phyloP scores from a whole-genome alignment of 1,140 invertebrate species.

The Portunus trituberculatus region DNA sequence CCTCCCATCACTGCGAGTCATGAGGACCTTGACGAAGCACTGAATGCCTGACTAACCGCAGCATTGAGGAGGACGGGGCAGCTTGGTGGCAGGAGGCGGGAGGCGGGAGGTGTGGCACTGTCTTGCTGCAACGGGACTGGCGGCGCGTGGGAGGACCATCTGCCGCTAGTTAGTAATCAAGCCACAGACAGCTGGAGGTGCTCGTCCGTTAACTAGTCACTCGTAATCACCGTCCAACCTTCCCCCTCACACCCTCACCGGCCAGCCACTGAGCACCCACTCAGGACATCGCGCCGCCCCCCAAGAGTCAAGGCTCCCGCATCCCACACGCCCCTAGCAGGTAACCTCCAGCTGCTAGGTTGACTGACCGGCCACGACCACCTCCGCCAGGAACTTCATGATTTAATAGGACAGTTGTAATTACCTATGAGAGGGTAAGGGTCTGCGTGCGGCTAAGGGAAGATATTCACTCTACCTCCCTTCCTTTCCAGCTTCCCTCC shows the following conservation, averaged over 20 bases:
- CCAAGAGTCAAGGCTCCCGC: not conserved
- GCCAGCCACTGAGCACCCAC: not conserved
- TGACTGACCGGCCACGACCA: not conserved
- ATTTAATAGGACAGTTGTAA: constrained; percentile 10
- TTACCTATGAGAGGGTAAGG: not conserved
- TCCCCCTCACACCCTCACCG: not conserved
- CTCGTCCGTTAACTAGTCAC: not conserved
- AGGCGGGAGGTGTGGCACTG: not conserved
- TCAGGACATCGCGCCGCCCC: too few species aligned
- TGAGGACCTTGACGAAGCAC: too few species aligned
- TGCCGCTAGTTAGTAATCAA: not conserved
- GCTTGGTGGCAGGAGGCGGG: not conserved
- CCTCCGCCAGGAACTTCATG: not conserved
- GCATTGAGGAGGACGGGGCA: too few species aligned
- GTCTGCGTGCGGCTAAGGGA: not conserved
- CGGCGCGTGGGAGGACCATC: constrained; percentile 5
- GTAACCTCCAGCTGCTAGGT: constrained; percentile 18
- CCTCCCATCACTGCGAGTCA: too few species aligned
- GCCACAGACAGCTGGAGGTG: not conserved
- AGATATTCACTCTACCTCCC: not conserved
- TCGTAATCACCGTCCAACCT: not conserved
- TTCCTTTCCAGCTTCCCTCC: not conserved
- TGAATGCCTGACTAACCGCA: too few species aligned
- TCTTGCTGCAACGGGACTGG: not conserved
- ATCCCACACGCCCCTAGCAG: not conserved